phyloP scores from a whole-genome alignment of 2,113 vertebrate species.

The Ascaphus truei region DNA sequence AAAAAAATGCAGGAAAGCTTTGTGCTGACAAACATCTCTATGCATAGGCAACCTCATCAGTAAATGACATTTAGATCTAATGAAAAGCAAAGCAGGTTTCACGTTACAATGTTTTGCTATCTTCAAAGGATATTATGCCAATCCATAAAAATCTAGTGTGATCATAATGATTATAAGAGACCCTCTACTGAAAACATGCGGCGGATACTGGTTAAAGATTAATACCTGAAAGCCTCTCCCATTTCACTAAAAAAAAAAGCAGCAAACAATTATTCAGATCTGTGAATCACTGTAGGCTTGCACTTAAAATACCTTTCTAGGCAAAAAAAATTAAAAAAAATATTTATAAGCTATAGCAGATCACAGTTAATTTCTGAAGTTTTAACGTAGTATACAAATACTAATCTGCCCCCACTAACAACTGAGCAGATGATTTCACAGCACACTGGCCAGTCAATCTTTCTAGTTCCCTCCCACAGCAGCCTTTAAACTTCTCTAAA shows the following conservation, averaged over 20 bases:
- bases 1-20: background rate
- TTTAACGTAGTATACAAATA: conserved; percentile 23
- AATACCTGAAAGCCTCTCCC: conserved; percentile 10
- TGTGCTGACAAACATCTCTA: conserved; percentile 11
- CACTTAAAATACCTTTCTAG: background rate
- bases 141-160: conserved; percentile 18
- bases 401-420: background rate
- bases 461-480: conserved; percentile 5
- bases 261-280: too few relatives aligned
- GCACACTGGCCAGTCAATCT: conserved; percentile 20
- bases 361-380: background rate
- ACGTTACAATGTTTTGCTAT: background rate
- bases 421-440: conserved; percentile 30
- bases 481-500: too few relatives aligned
- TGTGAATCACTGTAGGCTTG: too few relatives aligned
- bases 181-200: conserved; percentile 20
- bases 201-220: conserved; percentile 14
- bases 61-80: conserved; percentile 19
- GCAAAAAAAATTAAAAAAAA: conserved; percentile 4
- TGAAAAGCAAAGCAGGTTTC: conserved; percentile 5
- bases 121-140: conserved; percentile 23
- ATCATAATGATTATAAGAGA: conserved; percentile 23
- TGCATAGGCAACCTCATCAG: background rate
- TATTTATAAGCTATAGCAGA: background rate
- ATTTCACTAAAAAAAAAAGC: background rate